Base-by-base conservation (phyloP, 2,888 invertebrate genomes). In the Agapostemon virescens region DNA sequence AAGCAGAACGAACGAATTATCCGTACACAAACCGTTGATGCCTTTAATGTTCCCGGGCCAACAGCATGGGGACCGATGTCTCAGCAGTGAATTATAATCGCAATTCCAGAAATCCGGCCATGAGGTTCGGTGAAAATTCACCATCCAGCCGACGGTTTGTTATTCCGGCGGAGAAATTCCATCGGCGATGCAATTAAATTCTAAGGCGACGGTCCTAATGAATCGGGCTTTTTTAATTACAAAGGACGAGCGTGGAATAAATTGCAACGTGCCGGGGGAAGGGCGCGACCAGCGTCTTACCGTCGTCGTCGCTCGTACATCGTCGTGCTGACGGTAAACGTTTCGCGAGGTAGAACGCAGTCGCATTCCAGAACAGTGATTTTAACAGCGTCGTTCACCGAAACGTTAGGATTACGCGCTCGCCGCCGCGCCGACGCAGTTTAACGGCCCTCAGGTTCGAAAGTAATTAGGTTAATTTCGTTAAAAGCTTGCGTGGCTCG, bases 311-410 rank as follows among this genome's bases (percentile, higher is more conserved):
- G 58, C 63, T 70, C 72, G 81, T 78, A 69, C 72, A 74, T 83
- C 76, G 70, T 17, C 73, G 76, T n/a, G 58, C 67, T 64, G 80
- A 70, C 75, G 71, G 77, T 63, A 66, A 74, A 79, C 77, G 79
- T 83, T 81, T 71, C 83, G 42, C 80, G 72, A 64, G 70, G 61
- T 74, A 70, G 77, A 83, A 84, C 80, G 83, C 81, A 84, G 83
- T 70, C 75, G 84, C 86, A 87, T 87, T 87, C 87, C 87, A 86
- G 86, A 77, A 87, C 86, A 85, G 85, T 87, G 87, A 87, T 87
- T 87, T 86, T 85, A 86, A 87, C 84, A 81, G 84, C 83, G 85
- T 73, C 85, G 86, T 87, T 87, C 77, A 78, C 80, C 74, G 82
- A 84, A 85, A 86, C 87, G 82, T 85, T 87, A 86, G 82, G 81